These are phyloP conservation scores for Cydia amplana DNA, from an alignment of 1,140 invertebrate genomes.

Conservation along the genomic window DNA sequence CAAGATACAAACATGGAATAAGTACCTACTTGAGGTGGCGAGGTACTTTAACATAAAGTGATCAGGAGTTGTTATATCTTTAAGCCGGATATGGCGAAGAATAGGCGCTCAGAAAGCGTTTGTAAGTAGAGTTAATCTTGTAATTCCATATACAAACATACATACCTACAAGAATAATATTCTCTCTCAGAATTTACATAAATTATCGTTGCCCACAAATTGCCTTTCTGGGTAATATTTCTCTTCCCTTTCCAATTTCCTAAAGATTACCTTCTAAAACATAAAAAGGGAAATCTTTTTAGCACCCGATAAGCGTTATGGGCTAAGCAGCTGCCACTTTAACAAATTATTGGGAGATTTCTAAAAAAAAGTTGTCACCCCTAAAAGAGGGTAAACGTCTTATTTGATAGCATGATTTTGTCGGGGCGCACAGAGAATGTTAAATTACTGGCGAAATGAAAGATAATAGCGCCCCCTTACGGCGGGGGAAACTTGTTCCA, in stretches of 20 bases:
- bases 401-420: slow-evolving; percentile 76
- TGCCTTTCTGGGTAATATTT: slow-evolving; percentile 38
- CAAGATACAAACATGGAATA: too few relatives aligned
- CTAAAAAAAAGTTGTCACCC: slow-evolving; percentile 72
- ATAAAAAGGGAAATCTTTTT: slow-evolving; percentile 61
- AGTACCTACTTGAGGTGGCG: too few relatives aligned
- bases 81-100: too few relatives aligned
- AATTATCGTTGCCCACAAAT: slow-evolving; percentile 25
- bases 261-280: slow-evolving; percentile 42
- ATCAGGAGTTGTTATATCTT: too few relatives aligned
- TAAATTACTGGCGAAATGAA: slow-evolving; percentile 77
- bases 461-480: slow-evolving; percentile 72
- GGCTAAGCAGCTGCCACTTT: slow-evolving; percentile 74
- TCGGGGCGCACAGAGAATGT: slow-evolving; percentile 68
- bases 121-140: neutral
- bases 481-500: slow-evolving; percentile 54
- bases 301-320: slow-evolving; percentile 72
- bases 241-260: slow-evolving; percentile 46
- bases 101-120: too few relatives aligned
- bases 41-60: too few relatives aligned
- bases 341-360: slow-evolving; percentile 77
- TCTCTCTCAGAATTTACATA: neutral
- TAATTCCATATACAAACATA: neutral
- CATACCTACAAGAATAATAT: neutral
- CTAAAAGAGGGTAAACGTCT: slow-evolving; percentile 59